Conservation (phyloP, 2,888 invertebrate genomes). For the Melieria crassipennis region DNA sequence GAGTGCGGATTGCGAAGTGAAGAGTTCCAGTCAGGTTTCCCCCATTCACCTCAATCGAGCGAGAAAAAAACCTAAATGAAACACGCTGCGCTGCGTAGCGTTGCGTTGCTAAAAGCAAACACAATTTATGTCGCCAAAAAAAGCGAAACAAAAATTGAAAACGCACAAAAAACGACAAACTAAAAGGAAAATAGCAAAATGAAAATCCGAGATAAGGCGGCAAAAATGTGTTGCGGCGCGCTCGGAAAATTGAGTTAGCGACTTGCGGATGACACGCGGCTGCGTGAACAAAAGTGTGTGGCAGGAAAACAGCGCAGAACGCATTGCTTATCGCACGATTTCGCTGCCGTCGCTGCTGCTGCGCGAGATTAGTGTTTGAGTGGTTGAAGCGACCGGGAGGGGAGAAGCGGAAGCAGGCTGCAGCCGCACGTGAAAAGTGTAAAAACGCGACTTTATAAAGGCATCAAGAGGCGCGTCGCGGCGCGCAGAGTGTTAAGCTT, state of each 20-base stretch:
- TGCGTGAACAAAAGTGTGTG: neutral
- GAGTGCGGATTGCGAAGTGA: neutral
- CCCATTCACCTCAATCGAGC: neutral
- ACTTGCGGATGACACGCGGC: neutral
- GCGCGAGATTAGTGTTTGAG: slow-evolving; percentile 8
- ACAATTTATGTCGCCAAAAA: neutral
- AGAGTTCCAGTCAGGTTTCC: neutral
- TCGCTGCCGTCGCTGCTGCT: neutral
- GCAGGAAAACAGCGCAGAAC: neutral
- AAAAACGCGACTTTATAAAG: too few relatives aligned
- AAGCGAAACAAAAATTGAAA: neutral
- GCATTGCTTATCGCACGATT: neutral
- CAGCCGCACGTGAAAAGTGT: too few relatives aligned
- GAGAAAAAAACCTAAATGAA: neutral
- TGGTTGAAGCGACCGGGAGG: too few relatives aligned
- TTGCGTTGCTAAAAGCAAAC: neutral
- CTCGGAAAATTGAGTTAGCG: slow-evolving; percentile 6
- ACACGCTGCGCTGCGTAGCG: too few relatives aligned
- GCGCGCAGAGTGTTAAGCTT: neutral
- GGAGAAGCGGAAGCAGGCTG: too few relatives aligned
- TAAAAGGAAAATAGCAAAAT: slow-evolving; percentile 21
- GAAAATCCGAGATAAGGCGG: slow-evolving; percentile 12
- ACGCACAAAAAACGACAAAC: slow-evolving; percentile 17
- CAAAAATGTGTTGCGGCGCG: neutral
- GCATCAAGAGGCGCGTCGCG: neutral